phyloP scores from a whole-genome alignment of 2,888 invertebrate species.

The Caenorhabditis sulstoni region DNA sequence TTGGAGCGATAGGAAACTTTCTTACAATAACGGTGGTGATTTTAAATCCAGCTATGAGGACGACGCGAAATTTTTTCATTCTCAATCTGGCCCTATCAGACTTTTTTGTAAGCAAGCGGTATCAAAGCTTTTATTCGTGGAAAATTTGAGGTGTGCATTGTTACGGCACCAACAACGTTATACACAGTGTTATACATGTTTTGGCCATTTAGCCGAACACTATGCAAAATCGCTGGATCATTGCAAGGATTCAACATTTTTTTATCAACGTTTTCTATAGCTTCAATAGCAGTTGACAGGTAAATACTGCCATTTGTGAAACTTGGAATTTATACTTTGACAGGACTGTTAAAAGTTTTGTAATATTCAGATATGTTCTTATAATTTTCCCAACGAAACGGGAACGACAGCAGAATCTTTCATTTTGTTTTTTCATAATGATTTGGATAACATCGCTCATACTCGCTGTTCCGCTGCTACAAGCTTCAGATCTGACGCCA shows the following conservation, averaged over 20 bases:
- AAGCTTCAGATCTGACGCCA: conserved; percentile 75
- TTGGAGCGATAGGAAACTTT: conserved; percentile 90
- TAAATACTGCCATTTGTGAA: neutral
- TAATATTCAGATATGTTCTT: conserved; percentile 77
- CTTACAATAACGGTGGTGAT: conserved; percentile 89
- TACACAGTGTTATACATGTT: conserved; percentile 90
- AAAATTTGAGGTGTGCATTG: conserved; percentile 85
- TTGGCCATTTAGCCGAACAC: conserved; percentile 90
- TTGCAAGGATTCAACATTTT: conserved; percentile 91
- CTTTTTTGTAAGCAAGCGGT: conserved; percentile 71
- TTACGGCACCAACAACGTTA: conserved; percentile 92
- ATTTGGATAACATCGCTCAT: conserved; percentile 82
- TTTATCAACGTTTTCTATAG: conserved; percentile 93
- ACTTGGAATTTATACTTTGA: conserved; percentile 4
- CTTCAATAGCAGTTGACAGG: conserved; percentile 86
- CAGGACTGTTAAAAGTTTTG: neutral
- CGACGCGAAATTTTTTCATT: conserved; percentile 85
- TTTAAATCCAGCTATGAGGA: conserved; percentile 91
- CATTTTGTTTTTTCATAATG: conserved; percentile 82
- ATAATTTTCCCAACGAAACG: conserved; percentile 80
- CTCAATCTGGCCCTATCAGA: conserved; percentile 79
- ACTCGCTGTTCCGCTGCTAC: conserved; percentile 76
- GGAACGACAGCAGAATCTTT: conserved; percentile 81
- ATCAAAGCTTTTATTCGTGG: neutral
- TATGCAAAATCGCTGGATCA: conserved; percentile 90